Evolutionary conservation across 2,113 vertebrate genomes (phyloP), one percentile per base, ranked within the genome.

Genomic region (Dolichotis patagonum): DNA sequence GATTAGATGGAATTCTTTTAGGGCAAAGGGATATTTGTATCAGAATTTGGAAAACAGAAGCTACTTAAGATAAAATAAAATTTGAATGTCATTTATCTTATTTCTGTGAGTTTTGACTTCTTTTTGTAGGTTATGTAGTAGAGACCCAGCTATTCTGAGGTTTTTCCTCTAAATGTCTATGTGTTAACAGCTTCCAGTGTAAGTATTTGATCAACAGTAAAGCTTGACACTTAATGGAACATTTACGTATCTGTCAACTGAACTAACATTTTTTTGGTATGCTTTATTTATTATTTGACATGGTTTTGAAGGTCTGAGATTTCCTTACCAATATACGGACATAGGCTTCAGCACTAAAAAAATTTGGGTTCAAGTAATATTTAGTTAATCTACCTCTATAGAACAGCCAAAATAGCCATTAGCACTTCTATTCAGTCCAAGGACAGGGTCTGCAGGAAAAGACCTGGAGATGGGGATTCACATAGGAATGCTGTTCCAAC

Each of bases 21-120:
- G 67, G 71, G 93, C 75, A 95, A 96, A 94, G 14, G 6, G 10
- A 46, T 78, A 41, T n/a, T 96, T 94, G 22, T 75, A 87, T 77
- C 4, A 80, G 43, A 96, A 94, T 54, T 87, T 62, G 77, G 13
- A 90, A 89, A 95, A 88, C 11, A 17, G 35, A 95, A 96, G 54
- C 41, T 75, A 90, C 11, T 82, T 4, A 63, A 17, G 60, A 43
- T 56, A 69, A 69, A 67, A 69, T 58, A 16, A 94, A 65, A 91
- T 32, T 63, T 16, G 94, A 92, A 63, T 28, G 91, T 43, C 73
- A 84, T 30, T 80, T 46, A 87, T 63, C 24, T 90, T 95, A 24
- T 81, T 22, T 92, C 35, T 71, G n/a, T 81, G 63, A 78, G 58
- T 38, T 94, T 94, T 93, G 58, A 46, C 30, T 87, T 90, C 90